Percentiles rank a stretch among this genome's conserved stretches.
Conservation (phyloP, 2,113 vertebrate species). For the Paraplagusia blochii region DNA sequence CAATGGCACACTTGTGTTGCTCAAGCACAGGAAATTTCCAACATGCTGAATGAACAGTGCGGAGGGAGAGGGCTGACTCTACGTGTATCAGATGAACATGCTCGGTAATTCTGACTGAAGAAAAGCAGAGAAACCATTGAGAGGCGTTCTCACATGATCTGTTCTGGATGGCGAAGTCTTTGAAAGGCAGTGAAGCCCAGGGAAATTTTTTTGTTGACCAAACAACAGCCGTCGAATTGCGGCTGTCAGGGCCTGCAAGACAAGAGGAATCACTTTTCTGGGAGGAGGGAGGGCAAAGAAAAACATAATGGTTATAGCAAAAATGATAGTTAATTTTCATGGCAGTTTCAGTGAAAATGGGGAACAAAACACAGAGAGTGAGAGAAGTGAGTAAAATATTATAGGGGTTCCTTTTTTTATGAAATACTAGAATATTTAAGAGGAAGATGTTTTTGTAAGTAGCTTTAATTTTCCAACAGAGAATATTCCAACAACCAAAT, state of each 20-base stretch:
- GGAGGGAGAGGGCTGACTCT: constrained; percentile 65
- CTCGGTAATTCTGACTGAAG: constrained; percentile 78
- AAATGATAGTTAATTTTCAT: constrained; percentile 81
- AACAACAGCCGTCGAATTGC: constrained; percentile 75
- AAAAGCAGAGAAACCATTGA: constrained; percentile 77
- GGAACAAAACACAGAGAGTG: constrained; percentile 3
- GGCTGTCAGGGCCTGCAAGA: constrained; percentile 73
- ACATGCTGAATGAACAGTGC: constrained; percentile 54
- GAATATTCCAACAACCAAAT: too few species aligned
- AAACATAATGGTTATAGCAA: constrained; percentile 43
- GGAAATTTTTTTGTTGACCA: constrained; percentile 83
- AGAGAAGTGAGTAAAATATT: constrained; percentile 17
- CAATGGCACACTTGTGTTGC: constrained; percentile 61
- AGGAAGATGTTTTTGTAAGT: too few species aligned
- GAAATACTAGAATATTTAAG: too few species aligned
- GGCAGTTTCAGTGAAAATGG: constrained; percentile 57
- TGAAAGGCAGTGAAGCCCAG: constrained; percentile 82
- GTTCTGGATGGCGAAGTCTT: constrained; percentile 73
- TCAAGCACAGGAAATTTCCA: constrained; percentile 62
- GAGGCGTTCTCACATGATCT: constrained; percentile 77
- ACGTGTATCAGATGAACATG: constrained; percentile 72
- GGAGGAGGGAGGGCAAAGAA: too few species aligned
- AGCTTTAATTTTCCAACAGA: too few species aligned
- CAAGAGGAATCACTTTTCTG: constrained; percentile 76
- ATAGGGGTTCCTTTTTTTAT: too few species aligned